Evolutionary conservation across 2,888 invertebrate genomes (phyloP).

Genomic region (Amblyteles armatorius): DNA sequence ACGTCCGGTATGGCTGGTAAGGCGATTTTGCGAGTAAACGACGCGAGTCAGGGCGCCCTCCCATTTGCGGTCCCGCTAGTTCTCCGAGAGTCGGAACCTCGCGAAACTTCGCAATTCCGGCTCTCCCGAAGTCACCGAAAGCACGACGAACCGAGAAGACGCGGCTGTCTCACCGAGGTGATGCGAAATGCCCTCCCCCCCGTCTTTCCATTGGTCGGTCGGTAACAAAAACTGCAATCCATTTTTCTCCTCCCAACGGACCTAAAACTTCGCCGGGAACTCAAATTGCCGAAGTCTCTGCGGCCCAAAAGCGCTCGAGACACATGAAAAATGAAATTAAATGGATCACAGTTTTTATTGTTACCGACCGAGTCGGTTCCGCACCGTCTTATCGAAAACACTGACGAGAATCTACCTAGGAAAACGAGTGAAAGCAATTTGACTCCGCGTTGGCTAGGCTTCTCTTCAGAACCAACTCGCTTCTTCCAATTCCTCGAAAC

Average conservation of each 20-base stretch:
- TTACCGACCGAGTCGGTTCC: no score
- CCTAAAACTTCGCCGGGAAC: no score
- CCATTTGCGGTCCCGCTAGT: conserved; percentile 11
- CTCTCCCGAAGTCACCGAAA: conserved; percentile 24
- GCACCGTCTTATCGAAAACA: not conserved
- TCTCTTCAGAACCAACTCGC: not conserved
- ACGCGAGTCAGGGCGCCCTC: conserved; percentile 8
- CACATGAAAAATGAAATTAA: no score
- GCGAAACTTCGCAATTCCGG: not conserved
- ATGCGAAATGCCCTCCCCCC: no score
- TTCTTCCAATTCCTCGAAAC: not conserved
- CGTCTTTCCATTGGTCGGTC: no score
- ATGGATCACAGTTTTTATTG: no score
- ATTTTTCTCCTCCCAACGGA: no score
- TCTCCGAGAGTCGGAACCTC: not conserved
- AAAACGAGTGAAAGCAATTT: conserved; percentile 6
- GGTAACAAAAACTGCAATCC: no score
- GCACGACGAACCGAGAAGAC: not conserved
- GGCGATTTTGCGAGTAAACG: conserved; percentile 45
- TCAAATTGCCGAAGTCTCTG: no score
- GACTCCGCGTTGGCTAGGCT: not conserved
- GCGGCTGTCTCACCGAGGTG: no score
- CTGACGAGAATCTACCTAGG: not conserved
- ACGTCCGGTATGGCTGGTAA: conserved; percentile 33
- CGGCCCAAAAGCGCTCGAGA: no score